phyloP scores from a whole-genome alignment of 1,140 invertebrate genomes.

The Berghia stephanieae region DNA sequence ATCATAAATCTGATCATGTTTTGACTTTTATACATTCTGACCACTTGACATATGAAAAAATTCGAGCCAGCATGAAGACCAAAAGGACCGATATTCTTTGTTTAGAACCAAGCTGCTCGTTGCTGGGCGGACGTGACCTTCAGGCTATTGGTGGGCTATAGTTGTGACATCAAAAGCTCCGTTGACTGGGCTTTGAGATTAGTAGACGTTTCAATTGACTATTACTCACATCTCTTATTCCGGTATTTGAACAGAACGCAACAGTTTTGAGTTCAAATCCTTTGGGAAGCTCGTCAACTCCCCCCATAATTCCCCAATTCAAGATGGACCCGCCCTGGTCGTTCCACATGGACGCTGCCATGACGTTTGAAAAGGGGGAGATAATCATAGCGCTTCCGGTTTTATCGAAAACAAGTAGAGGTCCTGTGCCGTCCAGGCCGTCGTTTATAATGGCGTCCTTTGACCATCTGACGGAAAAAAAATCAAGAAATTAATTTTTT shows the following conservation, averaged over 20 bases:
- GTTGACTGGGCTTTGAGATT: too few relatives aligned
- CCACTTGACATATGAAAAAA: too few relatives aligned
- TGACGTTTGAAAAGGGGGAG: conserved; percentile 32
- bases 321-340: conserved; percentile 28
- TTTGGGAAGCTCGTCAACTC: conserved; percentile 45
- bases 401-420: conserved; percentile 21
- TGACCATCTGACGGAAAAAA: neutral
- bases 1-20: too few relatives aligned
- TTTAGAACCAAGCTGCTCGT: too few relatives aligned
- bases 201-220: too few relatives aligned
- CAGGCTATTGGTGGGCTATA: too few relatives aligned
- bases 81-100: too few relatives aligned
- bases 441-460: conserved; percentile 1
- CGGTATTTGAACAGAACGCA: conserved; percentile 37
- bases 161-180: too few relatives aligned
- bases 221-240: conserved; percentile 50
- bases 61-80: too few relatives aligned
- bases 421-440: conserved; percentile 28
- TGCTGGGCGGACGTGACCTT: too few relatives aligned
- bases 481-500: too few relatives aligned
- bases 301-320: conserved; percentile 56
- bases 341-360: conserved; percentile 42
- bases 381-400: conserved; percentile 15
- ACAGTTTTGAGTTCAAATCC: conserved; percentile 46
- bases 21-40: too few relatives aligned